phyloP scores from a whole-genome alignment of 2,113 vertebrate genomes.

The Mastomys coucha region DNA sequence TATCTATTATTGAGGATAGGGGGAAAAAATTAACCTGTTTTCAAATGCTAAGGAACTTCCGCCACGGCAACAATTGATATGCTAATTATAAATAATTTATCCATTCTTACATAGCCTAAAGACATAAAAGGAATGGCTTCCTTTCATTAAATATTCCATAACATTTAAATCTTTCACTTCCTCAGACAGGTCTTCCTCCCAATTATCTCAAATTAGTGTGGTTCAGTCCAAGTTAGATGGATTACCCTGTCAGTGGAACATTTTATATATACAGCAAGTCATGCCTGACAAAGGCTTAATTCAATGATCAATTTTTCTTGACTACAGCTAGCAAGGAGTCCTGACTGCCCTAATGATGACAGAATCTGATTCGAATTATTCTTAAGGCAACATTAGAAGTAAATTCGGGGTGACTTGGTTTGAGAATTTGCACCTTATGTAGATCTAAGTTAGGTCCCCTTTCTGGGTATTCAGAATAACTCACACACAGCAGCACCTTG shows the following conservation, averaged over 20 bases:
- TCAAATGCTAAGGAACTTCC: constrained; percentile 63
- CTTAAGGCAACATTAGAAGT: constrained; percentile 14
- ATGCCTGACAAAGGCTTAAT: constrained; percentile 58
- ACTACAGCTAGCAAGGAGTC: background rate
- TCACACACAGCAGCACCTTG: background rate
- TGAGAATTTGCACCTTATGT: background rate
- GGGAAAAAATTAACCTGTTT: constrained; percentile 62
- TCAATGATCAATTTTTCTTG: constrained; percentile 65
- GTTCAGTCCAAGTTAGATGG: constrained; percentile 52
- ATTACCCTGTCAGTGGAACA: constrained; percentile 44
- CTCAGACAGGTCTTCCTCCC: constrained; percentile 70
- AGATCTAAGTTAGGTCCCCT: background rate
- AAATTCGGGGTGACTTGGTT: background rate
- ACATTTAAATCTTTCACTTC: constrained; percentile 78
- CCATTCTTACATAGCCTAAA: constrained; percentile 53
- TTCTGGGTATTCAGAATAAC: background rate
- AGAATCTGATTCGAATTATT: background rate
- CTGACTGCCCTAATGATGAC: background rate
- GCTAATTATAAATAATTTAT: constrained; percentile 78
- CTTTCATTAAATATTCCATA: constrained; percentile 73
- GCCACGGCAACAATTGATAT: constrained; percentile 54
- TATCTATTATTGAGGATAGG: constrained; percentile 29
- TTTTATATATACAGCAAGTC: constrained; percentile 36
- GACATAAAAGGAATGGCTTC: constrained; percentile 62
- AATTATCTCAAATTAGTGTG: constrained; percentile 66